Conservation (phyloP, 2,888 invertebrate species). For the Pheosia gnoma region DNA sequence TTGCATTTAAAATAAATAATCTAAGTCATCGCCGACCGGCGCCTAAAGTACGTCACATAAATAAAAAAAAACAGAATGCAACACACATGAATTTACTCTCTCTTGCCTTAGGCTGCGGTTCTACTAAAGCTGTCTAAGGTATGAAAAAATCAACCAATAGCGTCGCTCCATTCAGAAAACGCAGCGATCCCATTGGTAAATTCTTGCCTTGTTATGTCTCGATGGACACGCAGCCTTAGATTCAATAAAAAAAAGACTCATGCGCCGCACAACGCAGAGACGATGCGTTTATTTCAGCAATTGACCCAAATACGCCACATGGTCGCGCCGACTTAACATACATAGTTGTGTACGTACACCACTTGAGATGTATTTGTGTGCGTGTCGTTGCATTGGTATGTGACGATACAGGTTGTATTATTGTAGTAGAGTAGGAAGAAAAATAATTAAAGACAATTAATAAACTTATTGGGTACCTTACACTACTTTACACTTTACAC, state of each 20-base stretch:
- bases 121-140: conserved; percentile 16
- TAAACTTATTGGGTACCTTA: too few relatives aligned
- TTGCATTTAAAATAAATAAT: conserved; percentile 39
- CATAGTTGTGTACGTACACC: conserved; percentile 46
- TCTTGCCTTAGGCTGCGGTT: conserved; percentile 27
- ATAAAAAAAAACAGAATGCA: conserved; percentile 44
- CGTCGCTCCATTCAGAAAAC: conserved; percentile 1
- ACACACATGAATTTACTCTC: conserved; percentile 39
- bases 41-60: conserved; percentile 49
- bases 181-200: not conserved
- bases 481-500: too few relatives aligned
- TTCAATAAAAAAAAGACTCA: conserved; percentile 51
- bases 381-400: conserved; percentile 46
- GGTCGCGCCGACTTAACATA: conserved; percentile 62
- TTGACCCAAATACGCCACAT: conserved; percentile 78
- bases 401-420: conserved; percentile 55
- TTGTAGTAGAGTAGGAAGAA: conserved; percentile 47
- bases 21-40: conserved; percentile 42
- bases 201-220: not conserved
- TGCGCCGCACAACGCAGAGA: conserved; percentile 45
- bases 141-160: not conserved
- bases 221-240: conserved; percentile 6
- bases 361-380: conserved; percentile 30
- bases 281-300: conserved; percentile 74
- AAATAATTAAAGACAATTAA: conserved; percentile 13